Evolutionary conservation across 2,113 vertebrate species (phyloP).

Genomic region (Oncorhynchus keta): DNA sequence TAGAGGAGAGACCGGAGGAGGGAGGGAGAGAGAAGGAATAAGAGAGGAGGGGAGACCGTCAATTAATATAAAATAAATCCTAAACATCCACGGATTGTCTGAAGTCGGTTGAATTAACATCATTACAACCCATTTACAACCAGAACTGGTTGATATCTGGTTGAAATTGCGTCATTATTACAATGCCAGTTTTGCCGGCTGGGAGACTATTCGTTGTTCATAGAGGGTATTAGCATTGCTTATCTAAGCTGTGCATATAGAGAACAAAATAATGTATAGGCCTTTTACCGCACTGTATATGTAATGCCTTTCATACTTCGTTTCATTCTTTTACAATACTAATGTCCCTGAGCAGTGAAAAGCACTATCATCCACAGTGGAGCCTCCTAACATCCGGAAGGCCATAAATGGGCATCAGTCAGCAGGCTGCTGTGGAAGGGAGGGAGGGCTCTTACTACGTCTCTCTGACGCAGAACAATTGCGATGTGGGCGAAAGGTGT

Average conservation of each 20-base stretch:
- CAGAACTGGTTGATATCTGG: too few relatives aligned
- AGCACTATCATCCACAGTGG: conserved; percentile 59
- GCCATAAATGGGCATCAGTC: conserved; percentile 59
- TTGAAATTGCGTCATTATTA: too few relatives aligned
- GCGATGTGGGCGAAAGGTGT: conserved; percentile 65
- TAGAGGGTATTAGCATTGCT: neutral
- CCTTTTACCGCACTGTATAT: neutral
- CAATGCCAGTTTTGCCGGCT: too few relatives aligned
- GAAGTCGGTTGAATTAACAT: too few relatives aligned
- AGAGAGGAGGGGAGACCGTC: neutral
- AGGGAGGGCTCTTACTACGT: conserved; percentile 61
- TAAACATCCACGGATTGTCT: neutral
- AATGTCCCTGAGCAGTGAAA: neutral
- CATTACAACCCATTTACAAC: too few relatives aligned
- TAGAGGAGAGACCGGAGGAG: conserved; percentile 44
- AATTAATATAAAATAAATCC: neutral
- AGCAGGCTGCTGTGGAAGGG: conserved; percentile 49
- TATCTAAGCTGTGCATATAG: neutral
- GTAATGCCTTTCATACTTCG: neutral
- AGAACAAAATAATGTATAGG: neutral
- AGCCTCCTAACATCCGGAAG: conserved; percentile 60
- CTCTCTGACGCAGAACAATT: conserved; percentile 70
- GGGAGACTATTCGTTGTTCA: too few relatives aligned
- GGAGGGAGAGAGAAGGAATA: neutral
- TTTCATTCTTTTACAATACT: conserved; percentile 23